Evolutionary conservation across 2,888 invertebrate species (phyloP).

Genomic region (Seira ritae): DNA sequence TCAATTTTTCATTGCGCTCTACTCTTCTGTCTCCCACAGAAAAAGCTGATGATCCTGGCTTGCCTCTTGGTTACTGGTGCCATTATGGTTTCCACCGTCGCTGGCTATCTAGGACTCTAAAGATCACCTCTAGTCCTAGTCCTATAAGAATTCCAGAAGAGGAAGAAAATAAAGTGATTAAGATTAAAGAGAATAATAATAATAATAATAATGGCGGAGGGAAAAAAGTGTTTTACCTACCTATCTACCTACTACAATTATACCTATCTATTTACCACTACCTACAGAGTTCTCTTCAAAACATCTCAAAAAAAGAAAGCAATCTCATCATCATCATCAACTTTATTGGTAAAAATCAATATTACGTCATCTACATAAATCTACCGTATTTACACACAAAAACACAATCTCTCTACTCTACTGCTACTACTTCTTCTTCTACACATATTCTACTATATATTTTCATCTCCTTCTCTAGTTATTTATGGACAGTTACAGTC

Average conservation of each 20-base stretch:
- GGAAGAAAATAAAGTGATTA: constrained; percentile 42
- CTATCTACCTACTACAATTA: constrained; percentile 21
- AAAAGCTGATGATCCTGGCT: constrained; percentile 70
- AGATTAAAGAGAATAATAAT: constrained; percentile 28
- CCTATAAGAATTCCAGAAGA: constrained; percentile 21
- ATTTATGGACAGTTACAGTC: not conserved
- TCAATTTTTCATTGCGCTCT: not conserved
- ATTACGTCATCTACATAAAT: too few relatives aligned
- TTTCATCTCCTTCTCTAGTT: not conserved
- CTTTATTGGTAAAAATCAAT: constrained; percentile 7
- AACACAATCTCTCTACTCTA: constrained; percentile 15
- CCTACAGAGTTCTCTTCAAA: constrained; percentile 1
- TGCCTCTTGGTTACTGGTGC: constrained; percentile 67
- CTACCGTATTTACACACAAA: too few relatives aligned
- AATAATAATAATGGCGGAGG: not conserved
- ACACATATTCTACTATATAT: not conserved
- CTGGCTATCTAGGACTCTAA: constrained; percentile 69
- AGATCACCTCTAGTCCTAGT: constrained; percentile 42
- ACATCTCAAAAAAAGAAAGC: constrained; percentile 14
- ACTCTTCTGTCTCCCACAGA: constrained; percentile 44
- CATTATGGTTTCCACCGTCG: constrained; percentile 67
- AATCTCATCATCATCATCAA: constrained; percentile 13
- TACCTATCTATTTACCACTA: constrained; percentile 15
- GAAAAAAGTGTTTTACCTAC: constrained; percentile 14
- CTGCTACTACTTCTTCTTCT: not conserved